Base-by-base conservation (phyloP, 2,888 invertebrate genomes). In the Eupithecia centaureata region DNA sequence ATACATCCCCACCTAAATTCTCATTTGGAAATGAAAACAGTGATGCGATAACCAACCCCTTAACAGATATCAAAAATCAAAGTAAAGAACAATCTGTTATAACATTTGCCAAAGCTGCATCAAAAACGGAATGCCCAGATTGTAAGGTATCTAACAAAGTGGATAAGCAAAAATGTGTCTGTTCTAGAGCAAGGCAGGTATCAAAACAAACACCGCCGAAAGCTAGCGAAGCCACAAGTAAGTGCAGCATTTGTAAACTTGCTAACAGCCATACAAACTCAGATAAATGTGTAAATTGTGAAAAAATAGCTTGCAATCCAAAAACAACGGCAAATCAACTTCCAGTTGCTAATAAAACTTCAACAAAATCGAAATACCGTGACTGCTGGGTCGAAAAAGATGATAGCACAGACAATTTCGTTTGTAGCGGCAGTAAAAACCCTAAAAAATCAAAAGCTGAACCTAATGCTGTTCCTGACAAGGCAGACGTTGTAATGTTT, bases 311-410 rank as follows among this genome's bases (percentile, higher is more conserved):
- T 70, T 57, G 51, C 25, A 28, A 22, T 15, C 38, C 12, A 32
- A 57, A 42, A n/a, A 35, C 12, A 12, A 35, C 62, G 18, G 35
- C 18, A 0, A 56, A 65, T 8, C 38, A 60, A 1, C 25, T 61
- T 27, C 32, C 66, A 25, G 27, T 67, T 15, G 52, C 71, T 8
- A 76, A 77, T 51, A 15, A 68, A 0, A 68, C 76, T 10, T 65
- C 75, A 8, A 70, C 77, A 0, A 86, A 82, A 68, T 89, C 88
- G 88, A 83, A 83, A 70, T 89, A 88, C 76, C 72, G 73, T 2
- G 81, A 81, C 22, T 89, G 88, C 72, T 86, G 82, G 84, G 81
- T 87, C 5, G 75, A 74, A 33, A 89, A 89, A 73, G 79, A 83
- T 0, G 73, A 74, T 5, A 73, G 30, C 61, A 76, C 64, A 2